These are phyloP conservation scores for Percopsis transmontana DNA, from an alignment of 2,113 vertebrate species.

Conservation along the genomic window DNA sequence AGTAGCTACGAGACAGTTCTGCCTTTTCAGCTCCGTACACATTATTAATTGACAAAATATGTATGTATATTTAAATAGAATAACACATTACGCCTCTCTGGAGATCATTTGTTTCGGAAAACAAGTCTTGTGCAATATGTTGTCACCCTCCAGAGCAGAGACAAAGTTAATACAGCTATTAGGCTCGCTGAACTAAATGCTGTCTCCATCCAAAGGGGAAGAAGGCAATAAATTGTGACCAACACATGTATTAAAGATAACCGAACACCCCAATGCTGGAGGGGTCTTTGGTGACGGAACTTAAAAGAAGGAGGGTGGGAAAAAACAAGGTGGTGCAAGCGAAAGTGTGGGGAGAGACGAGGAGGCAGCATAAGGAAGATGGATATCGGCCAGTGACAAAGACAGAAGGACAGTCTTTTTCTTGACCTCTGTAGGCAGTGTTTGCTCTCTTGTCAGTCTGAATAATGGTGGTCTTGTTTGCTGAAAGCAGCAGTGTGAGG, in stretches of 20 bases:
- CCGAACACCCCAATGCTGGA: constrained; percentile 6
- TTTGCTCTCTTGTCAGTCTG: constrained; percentile 76
- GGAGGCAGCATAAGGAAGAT: constrained; percentile 51
- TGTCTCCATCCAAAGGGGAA: constrained; percentile 8
- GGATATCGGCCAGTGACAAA: constrained; percentile 52
- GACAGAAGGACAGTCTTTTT: constrained; percentile 52
- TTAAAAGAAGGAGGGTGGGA: constrained; percentile 16
- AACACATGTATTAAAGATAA: constrained; percentile 17
- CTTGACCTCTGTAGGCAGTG: constrained; percentile 73
- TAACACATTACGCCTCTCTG: not conserved
- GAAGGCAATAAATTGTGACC: constrained; percentile 18
- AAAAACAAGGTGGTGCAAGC: constrained; percentile 36
- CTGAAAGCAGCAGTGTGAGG: constrained; percentile 73
- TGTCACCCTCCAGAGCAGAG: constrained; percentile 23
- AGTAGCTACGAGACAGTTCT: no score
- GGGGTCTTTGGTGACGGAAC: not conserved
- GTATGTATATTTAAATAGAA: not conserved
- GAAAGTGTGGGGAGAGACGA: constrained; percentile 47
- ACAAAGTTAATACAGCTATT: constrained; percentile 41
- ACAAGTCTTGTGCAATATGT: constrained; percentile 34
- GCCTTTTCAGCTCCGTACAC: no score
- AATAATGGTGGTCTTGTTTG: constrained; percentile 78
- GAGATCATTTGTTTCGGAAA: constrained; percentile 16
- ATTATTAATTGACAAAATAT: no score
- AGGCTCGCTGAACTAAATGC: constrained; percentile 14